Evolutionary conservation across 2,888 invertebrate species (phyloP).

Genomic region (Apotomis betuletana): DNA sequence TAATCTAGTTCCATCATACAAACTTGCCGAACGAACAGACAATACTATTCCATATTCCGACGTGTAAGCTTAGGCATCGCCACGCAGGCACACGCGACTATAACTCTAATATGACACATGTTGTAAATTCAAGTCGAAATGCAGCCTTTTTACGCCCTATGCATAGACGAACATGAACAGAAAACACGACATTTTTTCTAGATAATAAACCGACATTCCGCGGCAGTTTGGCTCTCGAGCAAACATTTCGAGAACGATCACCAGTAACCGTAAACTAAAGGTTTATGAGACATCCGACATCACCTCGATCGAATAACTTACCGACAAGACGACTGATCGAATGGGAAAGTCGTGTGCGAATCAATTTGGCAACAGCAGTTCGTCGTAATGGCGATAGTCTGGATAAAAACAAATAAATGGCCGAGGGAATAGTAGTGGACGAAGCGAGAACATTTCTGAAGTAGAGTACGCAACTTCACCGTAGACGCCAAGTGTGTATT

Average conservation of each 20-base stretch:
- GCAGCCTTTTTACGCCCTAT: constrained; percentile 2
- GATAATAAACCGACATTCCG: constrained; percentile 19
- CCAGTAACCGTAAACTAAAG: constrained; percentile 33
- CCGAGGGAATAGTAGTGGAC: not conserved
- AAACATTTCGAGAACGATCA: constrained; percentile 32
- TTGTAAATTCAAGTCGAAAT: constrained; percentile 29
- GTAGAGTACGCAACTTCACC: too few relatives aligned
- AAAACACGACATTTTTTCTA: constrained; percentile 3
- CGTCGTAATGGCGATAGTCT: constrained; percentile 3
- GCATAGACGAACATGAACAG: constrained; percentile 18
- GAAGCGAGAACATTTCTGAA: not conserved
- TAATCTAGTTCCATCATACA: constrained; percentile 18
- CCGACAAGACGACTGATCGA: constrained; percentile 1
- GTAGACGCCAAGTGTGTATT: not conserved
- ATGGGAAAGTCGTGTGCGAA: constrained; percentile 17
- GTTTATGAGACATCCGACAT: constrained; percentile 31
- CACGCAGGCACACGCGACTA: constrained; percentile 25
- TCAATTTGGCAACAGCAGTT: constrained; percentile 26
- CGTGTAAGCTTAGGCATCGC: constrained; percentile 15
- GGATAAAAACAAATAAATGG: not conserved
- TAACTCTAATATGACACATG: constrained; percentile 33
- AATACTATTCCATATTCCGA: constrained; percentile 34
- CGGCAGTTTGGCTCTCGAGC: constrained; percentile 22
- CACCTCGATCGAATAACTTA: constrained; percentile 28
- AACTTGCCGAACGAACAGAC: constrained; percentile 16